Base-by-base conservation (phyloP, 1,140 invertebrate genomes). In the Thaumetopoea pityocampa region DNA sequence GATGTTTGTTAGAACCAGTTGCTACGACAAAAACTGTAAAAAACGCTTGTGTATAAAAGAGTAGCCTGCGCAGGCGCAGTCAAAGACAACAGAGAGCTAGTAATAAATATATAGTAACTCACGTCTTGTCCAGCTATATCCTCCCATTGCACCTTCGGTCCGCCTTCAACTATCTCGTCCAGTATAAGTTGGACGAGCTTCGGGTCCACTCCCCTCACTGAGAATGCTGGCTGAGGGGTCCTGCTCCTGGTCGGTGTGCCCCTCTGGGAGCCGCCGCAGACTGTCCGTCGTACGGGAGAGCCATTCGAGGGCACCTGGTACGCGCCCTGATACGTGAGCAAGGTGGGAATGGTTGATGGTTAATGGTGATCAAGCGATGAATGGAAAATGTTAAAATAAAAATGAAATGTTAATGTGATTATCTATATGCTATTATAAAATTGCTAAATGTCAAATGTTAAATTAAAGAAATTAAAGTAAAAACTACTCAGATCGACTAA, bases 71-170 rank as follows among this genome's bases (percentile, higher is more conserved):
- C n/a, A n/a, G n/a, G n/a, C n/a, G n/a, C n/a, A n/a, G n/a, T n/a
- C n/a, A n/a, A n/a, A n/a, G n/a, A n/a, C n/a, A n/a, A n/a, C 5
- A 26, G 24, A 7, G 5, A 4, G 5, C 9, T 23, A 16, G 6
- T 23, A n/a, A 19, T 6, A 11, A 23, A 19, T 8, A 27, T 27
- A 24, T 4, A 17, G 2, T 37, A 22, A 44, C 58, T 57, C 55
- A 91, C 92, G 66, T 95, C 92, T 85, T 95, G 93, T 2, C 93
- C 93, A 44, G 96, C 96, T 54, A 99, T 97, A 65, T 98, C 96
- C 42, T 96, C 92, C 96, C 97, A 99, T 33, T 93, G 90, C 6
- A 98, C 89, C 38, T 92, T 89, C 5, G 92, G 90, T 6, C 93
- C 93, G 15, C 94, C 92, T 70, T 90, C 89, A 1, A 91, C 88